These are phyloP conservation scores for Cephus rjabovi DNA, from an alignment of 2,888 invertebrate species.

Conservation along the genomic window DNA sequence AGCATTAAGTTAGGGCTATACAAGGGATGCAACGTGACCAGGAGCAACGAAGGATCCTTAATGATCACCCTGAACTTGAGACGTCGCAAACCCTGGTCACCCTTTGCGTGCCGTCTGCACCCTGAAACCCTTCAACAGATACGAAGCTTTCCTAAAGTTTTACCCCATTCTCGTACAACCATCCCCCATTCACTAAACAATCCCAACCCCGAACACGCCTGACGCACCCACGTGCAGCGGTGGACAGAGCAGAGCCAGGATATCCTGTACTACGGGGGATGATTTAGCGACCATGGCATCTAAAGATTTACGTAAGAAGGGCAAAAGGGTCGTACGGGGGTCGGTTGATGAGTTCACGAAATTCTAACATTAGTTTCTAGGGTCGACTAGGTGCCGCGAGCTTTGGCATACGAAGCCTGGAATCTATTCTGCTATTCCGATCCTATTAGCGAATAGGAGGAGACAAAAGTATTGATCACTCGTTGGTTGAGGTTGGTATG, in stretches of 20 bases:
- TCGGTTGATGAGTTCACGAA: background rate
- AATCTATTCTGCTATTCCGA: constrained; percentile 1
- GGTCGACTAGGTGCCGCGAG: background rate
- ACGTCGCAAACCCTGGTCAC: background rate
- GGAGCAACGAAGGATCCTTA: background rate
- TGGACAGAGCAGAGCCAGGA: background rate
- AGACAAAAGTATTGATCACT: constrained; percentile 34
- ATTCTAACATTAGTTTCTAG: background rate
- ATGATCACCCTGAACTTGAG: background rate
- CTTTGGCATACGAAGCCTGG: background rate
- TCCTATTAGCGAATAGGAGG: constrained; percentile 17
- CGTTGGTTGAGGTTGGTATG: constrained; percentile 18
- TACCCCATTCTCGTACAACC: background rate
- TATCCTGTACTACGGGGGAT: background rate
- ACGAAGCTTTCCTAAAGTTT: background rate
- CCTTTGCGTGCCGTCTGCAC: background rate
- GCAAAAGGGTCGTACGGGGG: background rate
- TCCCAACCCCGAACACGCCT: background rate
- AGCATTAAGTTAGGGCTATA: background rate
- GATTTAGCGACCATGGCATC: background rate
- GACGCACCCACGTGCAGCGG: background rate
- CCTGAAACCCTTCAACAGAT: background rate
- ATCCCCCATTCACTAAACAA: background rate
- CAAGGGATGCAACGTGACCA: background rate
- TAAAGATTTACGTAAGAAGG: background rate